These are phyloP conservation scores for Euspilapteryx auroguttella DNA, from an alignment of 2,888 invertebrate genomes.

Conservation along the genomic window DNA sequence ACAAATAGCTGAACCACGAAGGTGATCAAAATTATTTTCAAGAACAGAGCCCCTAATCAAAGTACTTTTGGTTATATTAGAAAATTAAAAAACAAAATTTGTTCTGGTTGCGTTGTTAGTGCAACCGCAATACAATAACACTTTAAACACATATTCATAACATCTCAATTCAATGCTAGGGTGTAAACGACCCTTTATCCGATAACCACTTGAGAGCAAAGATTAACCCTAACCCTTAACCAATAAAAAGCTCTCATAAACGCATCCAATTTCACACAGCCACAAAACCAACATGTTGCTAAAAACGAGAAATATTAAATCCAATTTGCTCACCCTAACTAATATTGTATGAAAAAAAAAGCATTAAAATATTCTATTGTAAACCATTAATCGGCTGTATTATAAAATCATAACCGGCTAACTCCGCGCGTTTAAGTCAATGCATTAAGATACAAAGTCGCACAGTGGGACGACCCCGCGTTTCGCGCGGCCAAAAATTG, in stretches of 20 bases:
- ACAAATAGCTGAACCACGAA: too few species aligned
- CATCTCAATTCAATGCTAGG: background rate
- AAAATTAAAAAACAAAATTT: too few species aligned
- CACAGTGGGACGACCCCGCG: constrained; percentile 34
- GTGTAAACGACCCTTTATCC: background rate
- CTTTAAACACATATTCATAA: too few species aligned
- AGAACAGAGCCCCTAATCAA: too few species aligned
- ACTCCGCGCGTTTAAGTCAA: background rate
- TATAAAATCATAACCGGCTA: constrained; percentile 21
- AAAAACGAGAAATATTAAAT: constrained; percentile 58
- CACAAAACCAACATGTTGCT: constrained; percentile 21
- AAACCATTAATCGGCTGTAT: constrained; percentile 35
- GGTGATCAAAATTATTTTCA: too few species aligned
- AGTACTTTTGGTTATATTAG: too few species aligned
- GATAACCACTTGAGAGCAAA: too few species aligned
- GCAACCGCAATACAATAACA: too few species aligned
- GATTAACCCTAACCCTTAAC: too few species aligned
- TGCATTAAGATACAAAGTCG: constrained; percentile 9
- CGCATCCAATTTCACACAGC: constrained; percentile 57
- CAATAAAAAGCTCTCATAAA: constrained; percentile 3
- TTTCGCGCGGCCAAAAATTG: constrained; percentile 35
- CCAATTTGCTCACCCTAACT: constrained; percentile 49
- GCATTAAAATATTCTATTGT: constrained; percentile 41
- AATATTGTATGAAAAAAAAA: constrained; percentile 49
- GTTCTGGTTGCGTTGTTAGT: too few species aligned